phyloP scores from a whole-genome alignment of 2,888 invertebrate species.

The Thera britannica region DNA sequence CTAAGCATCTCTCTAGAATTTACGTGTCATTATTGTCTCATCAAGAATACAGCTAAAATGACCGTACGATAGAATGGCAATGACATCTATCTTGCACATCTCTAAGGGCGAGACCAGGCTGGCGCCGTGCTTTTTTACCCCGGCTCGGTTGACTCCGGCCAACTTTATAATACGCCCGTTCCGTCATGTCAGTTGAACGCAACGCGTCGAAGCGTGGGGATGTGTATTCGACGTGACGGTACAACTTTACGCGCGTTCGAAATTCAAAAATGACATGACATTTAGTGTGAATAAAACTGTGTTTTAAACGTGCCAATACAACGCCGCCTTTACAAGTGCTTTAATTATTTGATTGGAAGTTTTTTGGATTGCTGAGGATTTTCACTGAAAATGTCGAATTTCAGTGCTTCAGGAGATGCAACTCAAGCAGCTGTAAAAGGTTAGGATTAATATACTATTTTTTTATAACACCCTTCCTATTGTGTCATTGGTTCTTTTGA shows the following conservation, averaged over 20 bases:
- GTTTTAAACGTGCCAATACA: conserved; percentile 63
- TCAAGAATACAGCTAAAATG: conserved; percentile 7
- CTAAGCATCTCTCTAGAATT: not conserved
- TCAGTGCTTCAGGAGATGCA: conserved; percentile 62
- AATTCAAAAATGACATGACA: conserved; percentile 54
- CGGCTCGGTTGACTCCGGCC: conserved; percentile 62
- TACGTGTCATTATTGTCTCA: not conserved
- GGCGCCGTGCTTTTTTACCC: conserved; percentile 84
- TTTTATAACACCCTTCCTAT: no score
- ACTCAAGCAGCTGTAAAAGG: conserved; percentile 73
- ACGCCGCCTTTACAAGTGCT: conserved; percentile 24
- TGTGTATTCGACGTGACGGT: conserved; percentile 48
- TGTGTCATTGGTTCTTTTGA: no score
- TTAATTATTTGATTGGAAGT: conserved; percentile 35
- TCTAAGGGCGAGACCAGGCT: conserved; percentile 81
- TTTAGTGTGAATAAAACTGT: conserved; percentile 55
- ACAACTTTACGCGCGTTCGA: conserved; percentile 52
- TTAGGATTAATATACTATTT: conserved; percentile 44
- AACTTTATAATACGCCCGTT: conserved; percentile 63
- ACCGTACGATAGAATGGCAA: conserved; percentile 62
- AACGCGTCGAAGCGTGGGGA: conserved; percentile 54
- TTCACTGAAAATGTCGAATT: conserved; percentile 71
- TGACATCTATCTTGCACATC: conserved; percentile 64
- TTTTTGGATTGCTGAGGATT: conserved; percentile 55
- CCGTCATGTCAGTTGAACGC: conserved; percentile 71